Evolutionary conservation across 2,113 vertebrate genomes (phyloP), one percentile per base, ranked within the genome.

Genomic region (Petrocephalus microphthalmus): DNA sequence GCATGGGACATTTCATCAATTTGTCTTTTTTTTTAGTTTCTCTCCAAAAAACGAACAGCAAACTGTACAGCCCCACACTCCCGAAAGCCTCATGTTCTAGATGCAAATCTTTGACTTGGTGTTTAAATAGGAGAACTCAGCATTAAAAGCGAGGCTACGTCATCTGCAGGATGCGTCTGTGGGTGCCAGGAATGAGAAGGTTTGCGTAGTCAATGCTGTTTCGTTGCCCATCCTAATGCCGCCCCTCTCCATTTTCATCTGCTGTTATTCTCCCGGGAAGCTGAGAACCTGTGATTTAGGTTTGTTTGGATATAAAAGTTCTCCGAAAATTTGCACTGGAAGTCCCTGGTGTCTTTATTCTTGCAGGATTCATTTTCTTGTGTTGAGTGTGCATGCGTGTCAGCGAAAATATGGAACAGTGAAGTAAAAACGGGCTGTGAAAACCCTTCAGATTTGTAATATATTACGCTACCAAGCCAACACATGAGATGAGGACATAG

Each of bases 251-350:
- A 42, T 60, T 15, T 87, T 87, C 19, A 67, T 22, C 92, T 90
- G 90, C 88, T 88, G 89, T 89, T 91, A 60, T 60, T 64, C 29
- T 67, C 91, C 91, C 91, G 91, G 88, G 92, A 91, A 91, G 82
- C 88, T 93, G 90, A 33, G 56, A 86, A 90, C 92, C 90, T 93
- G 92, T 88, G 51, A 88, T 17, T 88, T 47, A 47, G 91, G 92
- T 94, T 94, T 92, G 92, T 89, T 90, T 92, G 88, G 91, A 93
- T 93, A 94, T 93, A 94, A 94, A 93, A 88, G 89, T 92, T 93
- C 91, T 91, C 90, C 91, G 91, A 92, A 90, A 94, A 81, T 33
- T 1, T 92, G 88, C 88, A 91, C 84, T 64, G 11, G 45, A 4
- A 56, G 91, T 22, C 71, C 81, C 90, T 83, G 37, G 25, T 29